These are phyloP conservation scores for Dendrolimus kikuchii DNA, from an alignment of 1,140 invertebrate species.

Conservation along the genomic window DNA sequence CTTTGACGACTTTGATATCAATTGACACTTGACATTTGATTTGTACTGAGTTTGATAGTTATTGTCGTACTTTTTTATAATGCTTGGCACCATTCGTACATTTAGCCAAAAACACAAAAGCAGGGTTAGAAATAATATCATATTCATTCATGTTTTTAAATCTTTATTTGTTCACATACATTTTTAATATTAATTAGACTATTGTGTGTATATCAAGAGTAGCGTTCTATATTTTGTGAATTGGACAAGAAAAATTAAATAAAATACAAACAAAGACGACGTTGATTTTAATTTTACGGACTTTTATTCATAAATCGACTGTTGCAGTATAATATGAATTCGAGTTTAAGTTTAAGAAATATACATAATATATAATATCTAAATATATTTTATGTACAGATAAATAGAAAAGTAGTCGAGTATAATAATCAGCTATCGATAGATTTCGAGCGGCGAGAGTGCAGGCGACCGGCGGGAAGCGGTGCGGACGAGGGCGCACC, in stretches of 20 bases:
- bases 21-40: no score
- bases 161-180: not conserved
- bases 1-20: no score
- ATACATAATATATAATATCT: constrained; percentile 72
- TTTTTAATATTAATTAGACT: not conserved
- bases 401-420: constrained; percentile 70
- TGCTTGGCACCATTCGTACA: no score
- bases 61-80: no score
- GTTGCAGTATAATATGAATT: constrained; percentile 67
- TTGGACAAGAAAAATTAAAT: not conserved
- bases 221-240: no score
- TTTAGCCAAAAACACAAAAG: no score
- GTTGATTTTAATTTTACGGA: constrained; percentile 29
- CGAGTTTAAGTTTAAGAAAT: constrained; percentile 70
- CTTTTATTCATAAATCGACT: constrained; percentile 67
- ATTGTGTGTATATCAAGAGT: not conserved
- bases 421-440: constrained; percentile 69
- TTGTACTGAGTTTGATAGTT: no score
- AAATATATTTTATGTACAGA: constrained; percentile 72
- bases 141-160: not conserved
- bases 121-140: no score
- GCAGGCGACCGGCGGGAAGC: constrained; percentile 65
- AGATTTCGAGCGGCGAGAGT: constrained; percentile 66
- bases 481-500: constrained; percentile 64
- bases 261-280: constrained; percentile 17